These are phyloP conservation scores for Thryonomys swinderianus DNA, from an alignment of 2,113 vertebrate species.

Conservation along the genomic window DNA sequence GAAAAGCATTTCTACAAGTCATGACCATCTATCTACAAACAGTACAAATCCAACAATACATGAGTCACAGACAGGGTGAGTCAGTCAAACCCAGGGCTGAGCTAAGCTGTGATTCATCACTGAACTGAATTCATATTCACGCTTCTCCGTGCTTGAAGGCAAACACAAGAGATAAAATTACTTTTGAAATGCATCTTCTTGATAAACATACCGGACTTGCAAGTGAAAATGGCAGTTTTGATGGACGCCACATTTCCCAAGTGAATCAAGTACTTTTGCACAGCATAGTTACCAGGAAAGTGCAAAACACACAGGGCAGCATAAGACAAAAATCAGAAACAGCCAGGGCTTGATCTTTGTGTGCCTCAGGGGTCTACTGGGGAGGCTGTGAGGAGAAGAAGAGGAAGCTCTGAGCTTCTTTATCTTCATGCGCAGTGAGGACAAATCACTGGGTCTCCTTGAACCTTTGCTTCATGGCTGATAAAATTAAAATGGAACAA, in stretches of 20 bases:
- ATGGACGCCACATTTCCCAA: constrained; percentile 28
- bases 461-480: not conserved
- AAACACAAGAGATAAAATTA: constrained; percentile 69
- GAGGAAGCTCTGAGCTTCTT: not conserved
- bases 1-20: constrained; percentile 23
- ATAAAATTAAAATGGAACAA: not conserved
- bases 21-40: constrained; percentile 48
- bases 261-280: not conserved
- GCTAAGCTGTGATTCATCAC: constrained; percentile 67
- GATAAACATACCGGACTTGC: constrained; percentile 53
- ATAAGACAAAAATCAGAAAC: not conserved
- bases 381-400: not conserved
- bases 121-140: constrained; percentile 55
- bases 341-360: not conserved
- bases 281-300: not conserved
- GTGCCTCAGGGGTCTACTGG: not conserved
- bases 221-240: constrained; percentile 42
- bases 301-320: not conserved
- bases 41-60: constrained; percentile 42
- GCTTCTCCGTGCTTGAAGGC: constrained; percentile 35
- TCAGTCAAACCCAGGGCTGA: constrained; percentile 18
- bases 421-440: not conserved
- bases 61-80: constrained; percentile 49
- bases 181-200: constrained; percentile 69
- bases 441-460: not conserved